These are phyloP conservation scores for Penaeus japonicus DNA, from an alignment of 1,140 invertebrate genomes.

Conservation along the genomic window DNA sequence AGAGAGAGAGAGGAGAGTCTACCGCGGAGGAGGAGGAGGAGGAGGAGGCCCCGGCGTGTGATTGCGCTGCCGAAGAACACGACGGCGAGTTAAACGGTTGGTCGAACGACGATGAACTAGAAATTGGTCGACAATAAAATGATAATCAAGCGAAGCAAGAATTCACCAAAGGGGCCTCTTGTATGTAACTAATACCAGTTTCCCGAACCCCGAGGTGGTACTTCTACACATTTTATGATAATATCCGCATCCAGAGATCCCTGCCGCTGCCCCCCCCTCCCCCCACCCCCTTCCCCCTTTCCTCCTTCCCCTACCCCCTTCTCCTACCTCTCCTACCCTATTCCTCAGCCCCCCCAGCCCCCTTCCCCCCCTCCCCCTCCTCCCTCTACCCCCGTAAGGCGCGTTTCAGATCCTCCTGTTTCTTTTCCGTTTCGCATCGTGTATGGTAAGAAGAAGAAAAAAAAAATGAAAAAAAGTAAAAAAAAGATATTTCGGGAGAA, in stretches of 20 bases:
- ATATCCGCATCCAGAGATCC: slow-evolving; percentile 30
- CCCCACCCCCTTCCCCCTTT: neutral
- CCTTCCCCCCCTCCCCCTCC: no score
- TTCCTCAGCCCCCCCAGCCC: no score
- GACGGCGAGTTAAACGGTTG: neutral
- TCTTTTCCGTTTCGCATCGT: no score
- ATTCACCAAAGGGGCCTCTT: slow-evolving; percentile 37
- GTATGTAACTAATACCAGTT: slow-evolving; percentile 41
- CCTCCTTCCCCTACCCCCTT: neutral
- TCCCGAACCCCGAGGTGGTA: slow-evolving; percentile 43
- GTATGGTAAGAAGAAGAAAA: no score
- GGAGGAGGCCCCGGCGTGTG: neutral
- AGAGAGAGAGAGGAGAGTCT: neutral
- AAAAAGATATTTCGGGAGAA: no score
- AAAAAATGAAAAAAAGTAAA: no score
- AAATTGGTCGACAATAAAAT: slow-evolving; percentile 54
- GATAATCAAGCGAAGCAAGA: slow-evolving; percentile 39
- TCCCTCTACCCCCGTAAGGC: no score
- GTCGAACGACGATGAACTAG: slow-evolving; percentile 31
- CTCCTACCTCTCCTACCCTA: neutral
- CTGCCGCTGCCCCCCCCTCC: neutral
- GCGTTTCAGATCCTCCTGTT: no score
- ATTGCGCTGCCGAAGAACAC: neutral
- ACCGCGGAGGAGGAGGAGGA: neutral
- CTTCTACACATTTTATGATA: slow-evolving; percentile 53